A percentile compares a stretch with the other conserved stretches of the same genome.
Evolutionary conservation across 1,140 invertebrate species (phyloP).

Genomic region (Xylocopa sonorina): DNA sequence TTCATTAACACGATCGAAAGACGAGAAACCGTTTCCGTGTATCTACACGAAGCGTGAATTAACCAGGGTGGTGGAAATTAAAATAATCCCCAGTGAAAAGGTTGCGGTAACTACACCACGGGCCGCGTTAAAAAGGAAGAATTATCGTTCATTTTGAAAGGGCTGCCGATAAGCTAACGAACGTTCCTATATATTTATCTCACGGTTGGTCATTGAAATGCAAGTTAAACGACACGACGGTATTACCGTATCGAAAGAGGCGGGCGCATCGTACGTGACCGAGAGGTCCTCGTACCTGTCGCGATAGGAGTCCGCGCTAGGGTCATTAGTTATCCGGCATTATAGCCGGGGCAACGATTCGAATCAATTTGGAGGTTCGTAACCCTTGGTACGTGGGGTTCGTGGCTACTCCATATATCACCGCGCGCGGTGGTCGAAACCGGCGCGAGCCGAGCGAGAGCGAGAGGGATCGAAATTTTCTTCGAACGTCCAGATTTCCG

Average conservation of each 20-base stretch:
- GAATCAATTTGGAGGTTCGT: slow-evolving; percentile 69
- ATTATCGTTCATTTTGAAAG: neutral
- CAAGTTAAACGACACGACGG: slow-evolving; percentile 38
- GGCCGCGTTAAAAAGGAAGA: too few relatives aligned
- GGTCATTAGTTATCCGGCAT: slow-evolving; percentile 69
- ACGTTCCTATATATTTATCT: neutral
- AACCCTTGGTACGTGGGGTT: slow-evolving; percentile 55
- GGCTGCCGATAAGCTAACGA: neutral
- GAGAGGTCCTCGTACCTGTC: slow-evolving; percentile 50
- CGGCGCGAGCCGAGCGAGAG: slow-evolving; percentile 10
- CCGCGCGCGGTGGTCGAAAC: slow-evolving; percentile 39
- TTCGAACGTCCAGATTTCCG: slow-evolving; percentile 25
- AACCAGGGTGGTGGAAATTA: too few relatives aligned
- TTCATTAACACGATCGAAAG: too few relatives aligned
- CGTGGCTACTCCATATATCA: slow-evolving; percentile 65
- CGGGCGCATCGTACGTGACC: slow-evolving; percentile 39
- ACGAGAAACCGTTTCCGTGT: too few relatives aligned
- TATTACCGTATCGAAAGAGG: slow-evolving; percentile 22
- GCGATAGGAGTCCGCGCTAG: slow-evolving; percentile 45
- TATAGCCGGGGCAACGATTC: slow-evolving; percentile 67
- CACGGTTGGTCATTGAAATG: slow-evolving; percentile 6
- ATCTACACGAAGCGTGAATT: too few relatives aligned
- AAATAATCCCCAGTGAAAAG: too few relatives aligned
- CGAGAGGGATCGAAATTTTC: slow-evolving; percentile 22
- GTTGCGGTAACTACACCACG: too few relatives aligned